Percentiles rank a stretch among this genome's conserved stretches.
These are phyloP conservation scores for Drosophila orosa DNA, from an alignment of 1,140 invertebrate genomes.

Conservation along the genomic window DNA sequence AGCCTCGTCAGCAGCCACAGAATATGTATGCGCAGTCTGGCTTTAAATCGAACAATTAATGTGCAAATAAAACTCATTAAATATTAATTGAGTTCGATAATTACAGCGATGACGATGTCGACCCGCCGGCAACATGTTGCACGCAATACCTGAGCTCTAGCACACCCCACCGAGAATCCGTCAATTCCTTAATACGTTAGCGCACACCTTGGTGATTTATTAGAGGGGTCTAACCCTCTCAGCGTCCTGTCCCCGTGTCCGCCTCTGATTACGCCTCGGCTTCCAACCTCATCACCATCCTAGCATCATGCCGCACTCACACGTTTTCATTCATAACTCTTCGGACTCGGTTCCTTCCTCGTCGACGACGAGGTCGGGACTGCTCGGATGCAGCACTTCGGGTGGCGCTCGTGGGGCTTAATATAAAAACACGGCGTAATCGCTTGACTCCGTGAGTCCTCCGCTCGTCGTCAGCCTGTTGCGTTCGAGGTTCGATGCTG, in stretches of 20 bases:
- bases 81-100: conserved; percentile 80
- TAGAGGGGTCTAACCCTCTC: conserved; percentile 8
- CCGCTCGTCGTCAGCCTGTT: conserved; percentile 82
- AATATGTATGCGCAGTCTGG: conserved; percentile 2
- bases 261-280: conserved; percentile 20
- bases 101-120: conserved; percentile 32
- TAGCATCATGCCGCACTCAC: conserved; percentile 33
- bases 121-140: conserved; percentile 38
- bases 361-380: conserved; percentile 15
- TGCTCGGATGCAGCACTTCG: conserved; percentile 43
- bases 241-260: conserved; percentile 1
- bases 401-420: conserved; percentile 45
- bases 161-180: conserved; percentile 18
- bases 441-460: conserved; percentile 73
- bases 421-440: conserved; percentile 79
- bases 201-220: conserved; percentile 41
- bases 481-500: conserved; percentile 62
- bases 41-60: conserved; percentile 70
- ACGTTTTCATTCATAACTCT: conserved; percentile 76
- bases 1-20: conserved; percentile 11
- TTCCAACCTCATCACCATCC: conserved; percentile 5
- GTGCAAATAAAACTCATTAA: conserved; percentile 77
- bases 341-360: conserved; percentile 42
- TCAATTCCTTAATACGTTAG: conserved; percentile 27
- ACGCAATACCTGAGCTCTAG: conserved; percentile 40